Conservation (phyloP, 2,797 vertebrate genomes). For the Peromyscus melanophrys region DNA sequence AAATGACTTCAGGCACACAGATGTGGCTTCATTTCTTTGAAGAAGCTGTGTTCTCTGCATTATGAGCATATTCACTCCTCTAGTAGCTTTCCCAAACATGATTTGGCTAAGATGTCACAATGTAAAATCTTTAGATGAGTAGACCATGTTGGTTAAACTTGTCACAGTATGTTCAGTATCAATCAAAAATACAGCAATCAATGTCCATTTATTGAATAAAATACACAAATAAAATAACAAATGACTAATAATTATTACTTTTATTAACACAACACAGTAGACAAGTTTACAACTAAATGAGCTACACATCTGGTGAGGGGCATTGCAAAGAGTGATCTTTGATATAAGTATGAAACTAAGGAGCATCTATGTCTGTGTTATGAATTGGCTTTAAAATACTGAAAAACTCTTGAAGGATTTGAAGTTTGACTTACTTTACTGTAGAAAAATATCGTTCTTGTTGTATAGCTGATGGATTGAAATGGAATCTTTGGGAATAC, state of each 20-base stretch:
- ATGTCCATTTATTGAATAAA: slow-evolving; percentile 23
- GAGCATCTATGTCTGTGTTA: background rate
- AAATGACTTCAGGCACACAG: background rate
- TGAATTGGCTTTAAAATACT: background rate
- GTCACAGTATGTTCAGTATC: background rate
- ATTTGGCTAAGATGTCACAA: background rate
- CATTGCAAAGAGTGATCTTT: background rate
- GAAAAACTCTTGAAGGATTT: background rate
- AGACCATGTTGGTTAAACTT: background rate
- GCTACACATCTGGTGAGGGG: background rate
- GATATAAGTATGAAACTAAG: background rate
- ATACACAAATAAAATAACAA: background rate
- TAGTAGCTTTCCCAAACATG: background rate
- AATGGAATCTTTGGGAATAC: background rate
- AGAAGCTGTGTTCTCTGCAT: background rate
- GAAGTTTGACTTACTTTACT: background rate
- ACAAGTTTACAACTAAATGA: background rate
- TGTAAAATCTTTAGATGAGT: background rate
- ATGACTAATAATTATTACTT: background rate
- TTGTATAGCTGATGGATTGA: background rate
- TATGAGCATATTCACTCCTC: background rate
- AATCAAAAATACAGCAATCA: background rate
- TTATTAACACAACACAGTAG: background rate
- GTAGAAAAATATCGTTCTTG: background rate
- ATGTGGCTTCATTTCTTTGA: background rate